Evolutionary conservation across 2,888 invertebrate genomes (phyloP).

Genomic region (Allophyes oxyacanthae): DNA sequence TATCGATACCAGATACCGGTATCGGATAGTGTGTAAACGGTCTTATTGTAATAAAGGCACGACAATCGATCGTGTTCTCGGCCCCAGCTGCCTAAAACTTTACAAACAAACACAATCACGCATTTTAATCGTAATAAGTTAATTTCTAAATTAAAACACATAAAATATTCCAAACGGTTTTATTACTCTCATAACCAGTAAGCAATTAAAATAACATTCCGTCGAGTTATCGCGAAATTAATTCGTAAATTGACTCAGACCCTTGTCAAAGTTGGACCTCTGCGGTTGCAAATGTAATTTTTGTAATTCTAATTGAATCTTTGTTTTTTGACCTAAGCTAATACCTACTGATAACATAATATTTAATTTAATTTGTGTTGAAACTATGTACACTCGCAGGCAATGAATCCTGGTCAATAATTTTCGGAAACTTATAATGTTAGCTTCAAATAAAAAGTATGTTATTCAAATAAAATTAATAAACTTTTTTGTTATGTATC

Average conservation of each 20-base stretch:
- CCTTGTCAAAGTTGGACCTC: slow-evolving; percentile 37
- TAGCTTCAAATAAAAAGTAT: too few relatives aligned
- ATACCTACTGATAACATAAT: slow-evolving; percentile 18
- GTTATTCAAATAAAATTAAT: too few relatives aligned
- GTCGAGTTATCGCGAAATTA: slow-evolving; percentile 38
- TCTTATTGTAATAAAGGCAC: too few relatives aligned
- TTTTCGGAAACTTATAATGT: too few relatives aligned
- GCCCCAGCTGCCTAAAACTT: not conserved
- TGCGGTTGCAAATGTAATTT: slow-evolving; percentile 34
- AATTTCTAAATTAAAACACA: slow-evolving; percentile 40
- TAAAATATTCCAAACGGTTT: slow-evolving; percentile 35
- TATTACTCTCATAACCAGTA: slow-evolving; percentile 18
- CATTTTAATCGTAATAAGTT: slow-evolving; percentile 9
- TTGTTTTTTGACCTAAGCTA: slow-evolving; percentile 29
- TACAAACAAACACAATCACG: slow-evolving; percentile 14
- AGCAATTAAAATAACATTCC: slow-evolving; percentile 49
- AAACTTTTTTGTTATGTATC: too few relatives aligned
- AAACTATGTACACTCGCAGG: too few relatives aligned
- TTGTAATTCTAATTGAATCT: slow-evolving; percentile 39
- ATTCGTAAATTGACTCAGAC: slow-evolving; percentile 46
- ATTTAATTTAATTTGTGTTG: slow-evolving; percentile 12
- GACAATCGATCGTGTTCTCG: too few relatives aligned
- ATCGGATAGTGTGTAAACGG: too few relatives aligned
- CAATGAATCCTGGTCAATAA: too few relatives aligned
- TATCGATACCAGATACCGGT: too few relatives aligned